phyloP scores from a whole-genome alignment of 2,888 invertebrate genomes.

The Elmis aenea region DNA sequence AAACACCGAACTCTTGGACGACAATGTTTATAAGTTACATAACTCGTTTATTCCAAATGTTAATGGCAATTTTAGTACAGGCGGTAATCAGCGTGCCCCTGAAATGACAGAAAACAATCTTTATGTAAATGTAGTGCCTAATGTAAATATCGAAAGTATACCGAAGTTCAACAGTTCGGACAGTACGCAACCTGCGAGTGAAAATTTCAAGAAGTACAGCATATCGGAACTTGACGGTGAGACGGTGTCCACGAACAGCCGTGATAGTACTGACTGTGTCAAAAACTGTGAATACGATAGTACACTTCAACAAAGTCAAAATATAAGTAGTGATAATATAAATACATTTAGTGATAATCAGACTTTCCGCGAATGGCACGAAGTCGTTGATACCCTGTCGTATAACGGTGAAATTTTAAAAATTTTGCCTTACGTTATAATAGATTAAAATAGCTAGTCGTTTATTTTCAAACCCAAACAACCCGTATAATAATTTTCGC shows the following conservation, averaged over 20 bases:
- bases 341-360: slow-evolving; percentile 10
- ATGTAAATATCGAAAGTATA: slow-evolving; percentile 41
- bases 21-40: slow-evolving; percentile 49
- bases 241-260: slow-evolving; percentile 19
- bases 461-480: too few species aligned
- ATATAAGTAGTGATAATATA: slow-evolving; percentile 17
- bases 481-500: too few species aligned
- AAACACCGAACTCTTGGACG: slow-evolving; percentile 46
- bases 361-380: slow-evolving; percentile 85
- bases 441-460: slow-evolving; percentile 63
- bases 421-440: slow-evolving; percentile 95
- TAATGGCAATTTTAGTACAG: slow-evolving; percentile 38
- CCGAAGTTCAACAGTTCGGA: slow-evolving; percentile 31
- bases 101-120: slow-evolving; percentile 27
- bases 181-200: slow-evolving; percentile 33
- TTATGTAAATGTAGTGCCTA: slow-evolving; percentile 47
- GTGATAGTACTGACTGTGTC: too few species aligned
- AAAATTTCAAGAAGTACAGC: slow-evolving; percentile 44
- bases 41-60: slow-evolving; percentile 38
- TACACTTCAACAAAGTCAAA: slow-evolving; percentile 27
- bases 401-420: slow-evolving; percentile 75
- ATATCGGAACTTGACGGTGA: slow-evolving; percentile 35
- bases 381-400: slow-evolving; percentile 70
- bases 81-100: slow-evolving; percentile 12
- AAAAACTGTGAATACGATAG: slow-evolving; percentile 11